phyloP scores from a whole-genome alignment of 2,888 invertebrate genomes.

The Brenthis daphne region DNA sequence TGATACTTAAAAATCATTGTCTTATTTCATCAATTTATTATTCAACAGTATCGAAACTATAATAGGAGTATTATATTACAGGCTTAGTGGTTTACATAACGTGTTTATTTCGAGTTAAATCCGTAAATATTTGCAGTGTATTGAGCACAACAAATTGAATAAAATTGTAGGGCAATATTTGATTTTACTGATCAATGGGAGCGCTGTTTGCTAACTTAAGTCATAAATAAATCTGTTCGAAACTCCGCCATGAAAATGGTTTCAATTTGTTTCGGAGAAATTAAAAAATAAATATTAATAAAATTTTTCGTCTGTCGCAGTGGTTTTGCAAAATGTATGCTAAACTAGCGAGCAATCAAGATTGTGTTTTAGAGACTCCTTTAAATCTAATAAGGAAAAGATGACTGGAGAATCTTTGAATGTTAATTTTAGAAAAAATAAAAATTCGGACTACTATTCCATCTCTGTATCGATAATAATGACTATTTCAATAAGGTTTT shows the following conservation, averaged over 20 bases:
- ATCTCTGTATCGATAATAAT: too few relatives aligned
- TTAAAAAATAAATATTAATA: slow-evolving; percentile 10
- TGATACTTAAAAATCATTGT: too few relatives aligned
- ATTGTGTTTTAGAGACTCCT: too few relatives aligned
- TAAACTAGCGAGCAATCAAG: too few relatives aligned
- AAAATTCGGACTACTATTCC: too few relatives aligned
- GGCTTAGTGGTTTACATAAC: slow-evolving; percentile 14
- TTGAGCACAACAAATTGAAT: slow-evolving; percentile 21
- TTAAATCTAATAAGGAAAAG: too few relatives aligned
- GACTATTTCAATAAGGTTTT: too few relatives aligned
- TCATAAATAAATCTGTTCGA: slow-evolving; percentile 11
- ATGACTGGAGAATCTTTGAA: too few relatives aligned
- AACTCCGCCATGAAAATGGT: background rate
- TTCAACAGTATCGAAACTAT: background rate
- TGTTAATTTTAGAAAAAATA: too few relatives aligned
- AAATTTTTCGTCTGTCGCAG: background rate
- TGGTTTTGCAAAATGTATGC: too few relatives aligned
- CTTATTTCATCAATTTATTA: too few relatives aligned
- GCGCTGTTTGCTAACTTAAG: slow-evolving; percentile 16
- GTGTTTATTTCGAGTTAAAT: slow-evolving; percentile 11
- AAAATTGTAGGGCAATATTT: slow-evolving; percentile 24
- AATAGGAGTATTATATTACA: slow-evolving; percentile 2
- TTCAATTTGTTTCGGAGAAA: background rate
- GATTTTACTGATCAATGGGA: slow-evolving; percentile 19
- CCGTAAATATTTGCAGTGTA: slow-evolving; percentile 22